phyloP scores from a whole-genome alignment of 2,113 vertebrate species.

The Cercopithecus mona region DNA sequence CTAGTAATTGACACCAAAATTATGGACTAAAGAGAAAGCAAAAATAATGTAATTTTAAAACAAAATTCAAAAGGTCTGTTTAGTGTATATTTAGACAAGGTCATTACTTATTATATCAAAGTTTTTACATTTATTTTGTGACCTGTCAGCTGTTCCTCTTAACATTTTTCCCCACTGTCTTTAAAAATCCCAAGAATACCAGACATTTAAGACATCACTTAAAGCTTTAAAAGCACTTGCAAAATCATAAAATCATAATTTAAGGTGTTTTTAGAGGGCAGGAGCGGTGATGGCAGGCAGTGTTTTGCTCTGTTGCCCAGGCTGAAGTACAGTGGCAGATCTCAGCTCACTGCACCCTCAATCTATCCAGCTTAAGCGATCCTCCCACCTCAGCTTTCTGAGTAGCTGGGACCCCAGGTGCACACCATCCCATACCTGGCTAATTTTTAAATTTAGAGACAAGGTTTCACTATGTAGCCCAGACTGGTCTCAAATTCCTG shows the following conservation, averaged over 20 bases:
- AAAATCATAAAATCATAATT: background rate
- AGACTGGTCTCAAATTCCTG: too few relatives aligned
- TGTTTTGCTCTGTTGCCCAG: too few relatives aligned
- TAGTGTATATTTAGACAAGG: background rate
- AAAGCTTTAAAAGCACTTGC: background rate
- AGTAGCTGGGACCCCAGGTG: too few relatives aligned
- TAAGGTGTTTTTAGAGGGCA: too few relatives aligned
- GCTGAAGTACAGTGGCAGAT: too few relatives aligned
- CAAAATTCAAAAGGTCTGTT: background rate
- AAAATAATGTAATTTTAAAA: background rate
- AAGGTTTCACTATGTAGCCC: too few relatives aligned
- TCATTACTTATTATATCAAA: background rate
- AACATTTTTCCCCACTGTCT: background rate
- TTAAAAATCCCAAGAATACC: background rate
- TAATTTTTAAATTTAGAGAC: too few relatives aligned
- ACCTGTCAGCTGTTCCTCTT: background rate
- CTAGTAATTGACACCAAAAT: background rate
- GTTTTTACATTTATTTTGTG: background rate
- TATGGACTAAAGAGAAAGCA: background rate
- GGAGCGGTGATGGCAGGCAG: too few relatives aligned
- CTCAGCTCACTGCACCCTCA: too few relatives aligned
- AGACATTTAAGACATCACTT: background rate
- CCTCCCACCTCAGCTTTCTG: too few relatives aligned
- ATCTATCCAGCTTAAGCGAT: too few relatives aligned
- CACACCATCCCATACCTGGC: too few relatives aligned